phyloP scores from a whole-genome alignment of 2,888 invertebrate species.

The Metellina segmentata region DNA sequence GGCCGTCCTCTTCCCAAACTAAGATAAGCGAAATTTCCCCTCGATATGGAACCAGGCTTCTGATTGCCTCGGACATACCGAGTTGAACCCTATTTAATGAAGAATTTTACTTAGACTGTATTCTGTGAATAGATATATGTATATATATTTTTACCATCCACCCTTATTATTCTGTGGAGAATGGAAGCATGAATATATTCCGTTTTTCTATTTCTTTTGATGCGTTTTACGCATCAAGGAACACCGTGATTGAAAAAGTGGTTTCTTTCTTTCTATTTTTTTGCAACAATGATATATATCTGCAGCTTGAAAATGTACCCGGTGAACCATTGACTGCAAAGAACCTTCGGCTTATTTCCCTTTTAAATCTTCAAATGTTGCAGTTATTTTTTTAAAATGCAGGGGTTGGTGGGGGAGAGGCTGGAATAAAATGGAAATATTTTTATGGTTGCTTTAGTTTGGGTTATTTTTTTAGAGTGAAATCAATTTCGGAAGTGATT shows the following conservation, averaged over 20 bases:
- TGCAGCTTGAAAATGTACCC: constrained; percentile 30
- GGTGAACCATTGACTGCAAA: neutral
- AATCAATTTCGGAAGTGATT: neutral
- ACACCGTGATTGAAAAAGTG: constrained; percentile 69
- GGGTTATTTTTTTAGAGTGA: neutral
- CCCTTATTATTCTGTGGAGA: constrained; percentile 26
- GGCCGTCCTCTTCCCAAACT: constrained; percentile 24
- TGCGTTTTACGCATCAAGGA: constrained; percentile 55
- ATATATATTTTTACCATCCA: constrained; percentile 23
- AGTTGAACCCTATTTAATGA: constrained; percentile 68
- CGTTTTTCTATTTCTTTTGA: constrained; percentile 62
- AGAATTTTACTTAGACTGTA: constrained; percentile 38
- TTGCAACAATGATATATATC: constrained; percentile 55
- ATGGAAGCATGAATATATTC: constrained; percentile 57
- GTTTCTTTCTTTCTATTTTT: constrained; percentile 23
- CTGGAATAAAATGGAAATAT: neutral
- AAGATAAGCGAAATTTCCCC: constrained; percentile 58
- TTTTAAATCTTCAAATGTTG: neutral
- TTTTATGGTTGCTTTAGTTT: neutral
- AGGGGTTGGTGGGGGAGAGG: neutral
- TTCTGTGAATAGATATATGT: neutral
- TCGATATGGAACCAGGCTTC: constrained; percentile 54
- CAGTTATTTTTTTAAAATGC: neutral
- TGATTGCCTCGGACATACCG: constrained; percentile 69
- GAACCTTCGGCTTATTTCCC: neutral